Evolutionary conservation across 2,113 vertebrate species (phyloP), one percentile per base, ranked within the genome.

Genomic region (Muntiacus muntjak): DNA sequence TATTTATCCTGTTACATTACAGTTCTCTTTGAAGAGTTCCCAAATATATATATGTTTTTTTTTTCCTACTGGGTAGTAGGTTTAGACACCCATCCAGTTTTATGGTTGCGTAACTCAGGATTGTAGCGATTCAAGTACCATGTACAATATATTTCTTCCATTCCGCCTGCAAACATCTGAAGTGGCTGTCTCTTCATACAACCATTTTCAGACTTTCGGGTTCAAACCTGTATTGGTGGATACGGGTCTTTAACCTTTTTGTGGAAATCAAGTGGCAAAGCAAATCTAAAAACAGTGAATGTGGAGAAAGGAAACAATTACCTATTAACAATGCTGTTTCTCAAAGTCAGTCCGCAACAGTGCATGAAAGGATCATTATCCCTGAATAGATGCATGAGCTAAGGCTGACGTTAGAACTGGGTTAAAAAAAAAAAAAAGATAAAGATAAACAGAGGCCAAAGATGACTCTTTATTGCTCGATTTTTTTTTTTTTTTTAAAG

Each of bases 361-460:
- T 93, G 86, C 86, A 28, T 55, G 78, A 82, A 95, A 96, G 83
- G 88, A 96, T 97, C 92, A 95, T 96, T 96, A 97, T 96, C 95
- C 97, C 79, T 93, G 95, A 97, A 97, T 95, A 97, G 95, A 94
- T 94, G 71, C 89, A 93, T 97, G 93, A 97, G 62, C 94, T 95
- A 96, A 97, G 87, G 43, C 60, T 96, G 97, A 98, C 95, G 78
- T 97, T 96, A 95, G 71, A 89, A 89, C 14, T 1, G 82, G 82
- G 82, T 76, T 11, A 40, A 8, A 81, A 74, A 90, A 60, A 45
- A 85, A 74, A 90, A 93, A 78, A 94, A 85, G 62, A 57, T 33
- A 64, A 89, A 97, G 91, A 94, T 93, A 96, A 97, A 97, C 95
- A 95, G 89, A 96, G 52, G 45, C 98, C 97, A 97, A 96, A 94